Percentiles rank a stretch among this genome's conserved stretches.
phyloP scores from a whole-genome alignment of 2,113 vertebrate species.

The Herpailurus yagouaroundi region DNA sequence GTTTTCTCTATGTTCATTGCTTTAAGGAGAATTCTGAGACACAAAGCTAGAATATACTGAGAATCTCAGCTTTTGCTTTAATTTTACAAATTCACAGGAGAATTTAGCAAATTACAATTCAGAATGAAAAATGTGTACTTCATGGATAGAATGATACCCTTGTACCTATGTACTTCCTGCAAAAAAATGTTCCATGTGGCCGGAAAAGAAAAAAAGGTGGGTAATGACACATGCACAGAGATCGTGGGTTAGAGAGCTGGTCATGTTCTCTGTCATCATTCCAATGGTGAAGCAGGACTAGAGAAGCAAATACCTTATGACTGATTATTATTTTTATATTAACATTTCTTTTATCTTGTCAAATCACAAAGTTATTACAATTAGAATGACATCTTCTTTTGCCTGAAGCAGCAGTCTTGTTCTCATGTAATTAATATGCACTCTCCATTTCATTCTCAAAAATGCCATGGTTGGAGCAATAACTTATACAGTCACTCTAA shows the following conservation, averaged over 20 bases:
- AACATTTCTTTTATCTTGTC: not conserved
- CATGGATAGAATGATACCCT: not conserved
- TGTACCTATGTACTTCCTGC: not conserved
- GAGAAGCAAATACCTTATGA: not conserved
- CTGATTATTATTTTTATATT: not conserved
- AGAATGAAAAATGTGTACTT: not conserved
- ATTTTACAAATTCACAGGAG: not conserved
- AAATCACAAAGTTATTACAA: not conserved
- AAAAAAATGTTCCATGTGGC: not conserved
- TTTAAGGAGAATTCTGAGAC: not conserved
- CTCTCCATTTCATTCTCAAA: not conserved
- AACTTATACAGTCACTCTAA: not conserved
- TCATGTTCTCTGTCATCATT: not conserved
- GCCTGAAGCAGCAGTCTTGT: not conserved
- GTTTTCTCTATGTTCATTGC: too few species aligned
- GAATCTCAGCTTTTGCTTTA: not conserved
- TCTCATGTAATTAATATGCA: not conserved
- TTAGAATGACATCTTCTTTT: not conserved
- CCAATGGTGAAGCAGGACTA: not conserved
- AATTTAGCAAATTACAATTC: not conserved
- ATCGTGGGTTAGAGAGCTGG: not conserved
- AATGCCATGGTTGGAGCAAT: not conserved
- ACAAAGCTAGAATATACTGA: not conserved
- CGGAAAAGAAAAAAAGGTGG: not conserved
- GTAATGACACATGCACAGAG: fast-evolving